Base-by-base conservation (phyloP, 2,888 invertebrate genomes). In the Poecilus cupreus region DNA sequence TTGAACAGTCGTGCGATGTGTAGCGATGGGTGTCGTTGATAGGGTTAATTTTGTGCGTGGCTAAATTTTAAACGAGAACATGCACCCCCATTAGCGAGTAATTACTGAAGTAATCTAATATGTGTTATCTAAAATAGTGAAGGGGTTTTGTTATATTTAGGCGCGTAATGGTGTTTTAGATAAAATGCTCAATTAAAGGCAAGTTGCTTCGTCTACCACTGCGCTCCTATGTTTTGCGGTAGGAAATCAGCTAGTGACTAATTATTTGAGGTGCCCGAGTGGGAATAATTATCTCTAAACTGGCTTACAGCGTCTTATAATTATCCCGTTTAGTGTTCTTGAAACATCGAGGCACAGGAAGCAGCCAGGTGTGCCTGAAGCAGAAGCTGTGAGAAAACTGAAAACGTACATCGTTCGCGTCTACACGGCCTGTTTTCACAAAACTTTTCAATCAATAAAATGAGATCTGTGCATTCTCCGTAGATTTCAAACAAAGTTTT, bases 241-340 rank as follows among this genome's bases (percentile, higher is more conserved):
- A 8, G 37, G 39, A 49, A 49, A 75, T 75, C 46, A 75, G 46
- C 76, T 57, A 22, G 76, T 76, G 76, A 76, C 54, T 76, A 76
- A 76, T 76, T 76, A 76, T 76, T 76, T 57, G 57, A 76, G 76
- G 76, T 76, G 57, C 57, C 57, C 76, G 16, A 54, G 57, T 76
- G 76, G 76, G 76, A 57, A 76, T 57, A 76, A 76, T 76, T 76
- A 76, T 54, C 49, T 75, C 49, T 54, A 75, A 54, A 54, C 37
- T 75, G 39, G 51, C 76, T 74, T 46, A 51, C 49, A 75, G 32
- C 74, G 51, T 51, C 74, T 75, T 75, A 51, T 75, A 75, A 75
- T 68, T 68, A 32, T 49, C 74, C 32, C 49, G 26, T 49, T 51
- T 75, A 75, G 13, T 18, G 49, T 60, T n/a, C 72, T 72, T 49